These are phyloP conservation scores for Peromyscus polionotus DNA, from an alignment of 2,113 vertebrate species.

Conservation along the genomic window DNA sequence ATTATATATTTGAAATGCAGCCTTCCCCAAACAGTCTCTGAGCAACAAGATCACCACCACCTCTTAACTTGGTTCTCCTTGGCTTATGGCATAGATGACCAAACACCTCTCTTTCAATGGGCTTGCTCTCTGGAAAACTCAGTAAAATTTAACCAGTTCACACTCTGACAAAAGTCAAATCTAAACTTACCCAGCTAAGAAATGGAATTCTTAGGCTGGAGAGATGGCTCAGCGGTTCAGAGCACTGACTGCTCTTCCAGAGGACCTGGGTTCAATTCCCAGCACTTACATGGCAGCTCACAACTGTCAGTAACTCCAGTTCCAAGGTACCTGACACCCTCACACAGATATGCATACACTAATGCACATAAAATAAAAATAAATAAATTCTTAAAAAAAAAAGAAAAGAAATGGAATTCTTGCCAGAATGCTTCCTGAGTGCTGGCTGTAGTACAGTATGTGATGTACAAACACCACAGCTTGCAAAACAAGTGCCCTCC, in stretches of 20 bases:
- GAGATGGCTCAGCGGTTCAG: too few species aligned
- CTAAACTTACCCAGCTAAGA: slow-evolving; percentile 53
- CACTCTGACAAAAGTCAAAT: slow-evolving; percentile 44
- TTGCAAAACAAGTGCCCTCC: slow-evolving; percentile 17
- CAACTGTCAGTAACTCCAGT: too few species aligned
- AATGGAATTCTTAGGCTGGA: not conserved
- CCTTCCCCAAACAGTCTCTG: slow-evolving; percentile 29
- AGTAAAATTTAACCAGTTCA: slow-evolving; percentile 64
- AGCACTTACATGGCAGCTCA: too few species aligned
- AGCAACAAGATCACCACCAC: slow-evolving; percentile 29
- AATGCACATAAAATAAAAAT: too few species aligned
- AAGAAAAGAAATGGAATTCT: slow-evolving; percentile 5
- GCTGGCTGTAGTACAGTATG: not conserved
- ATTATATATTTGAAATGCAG: slow-evolving; percentile 48
- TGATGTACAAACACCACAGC: not conserved
- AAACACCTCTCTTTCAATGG: slow-evolving; percentile 46
- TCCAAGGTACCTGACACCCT: too few species aligned
- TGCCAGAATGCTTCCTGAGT: slow-evolving; percentile 63
- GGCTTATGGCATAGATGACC: not conserved
- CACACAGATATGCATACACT: too few species aligned
- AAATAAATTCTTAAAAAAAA: too few species aligned
- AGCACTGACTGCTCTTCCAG: too few species aligned
- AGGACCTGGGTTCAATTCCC: too few species aligned
- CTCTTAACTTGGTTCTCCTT: slow-evolving; percentile 62
- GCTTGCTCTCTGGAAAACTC: slow-evolving; percentile 56